Evolutionary conservation across 2,113 vertebrate genomes (phyloP).

Genomic region (Elgaria multicarinata): DNA sequence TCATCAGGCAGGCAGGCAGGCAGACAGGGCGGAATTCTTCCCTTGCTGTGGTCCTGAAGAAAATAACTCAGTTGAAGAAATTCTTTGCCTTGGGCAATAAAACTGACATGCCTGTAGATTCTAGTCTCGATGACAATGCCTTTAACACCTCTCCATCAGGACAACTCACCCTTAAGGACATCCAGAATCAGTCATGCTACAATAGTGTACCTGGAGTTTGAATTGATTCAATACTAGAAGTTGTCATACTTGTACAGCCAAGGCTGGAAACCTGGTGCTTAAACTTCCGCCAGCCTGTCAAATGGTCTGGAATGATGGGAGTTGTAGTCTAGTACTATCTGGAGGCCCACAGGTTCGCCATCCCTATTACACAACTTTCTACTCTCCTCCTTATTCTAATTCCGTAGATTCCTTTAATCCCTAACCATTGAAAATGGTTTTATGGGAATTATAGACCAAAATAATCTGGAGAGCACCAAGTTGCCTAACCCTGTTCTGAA

Average conservation of each 20-base stretch:
- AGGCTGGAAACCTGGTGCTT: neutral
- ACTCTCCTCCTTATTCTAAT: neutral
- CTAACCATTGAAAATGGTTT: no score
- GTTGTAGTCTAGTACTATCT: neutral
- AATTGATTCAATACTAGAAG: neutral
- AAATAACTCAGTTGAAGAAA: neutral
- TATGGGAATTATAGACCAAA: no score
- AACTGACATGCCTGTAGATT: constrained; percentile 13
- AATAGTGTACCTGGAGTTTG: neutral
- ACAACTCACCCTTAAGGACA: neutral
- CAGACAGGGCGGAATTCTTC: neutral
- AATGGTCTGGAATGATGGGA: neutral
- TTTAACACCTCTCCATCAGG: neutral
- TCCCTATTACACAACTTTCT: neutral
- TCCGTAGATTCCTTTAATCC: neutral
- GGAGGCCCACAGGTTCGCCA: neutral
- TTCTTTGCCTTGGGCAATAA: neutral
- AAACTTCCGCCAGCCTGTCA: neutral
- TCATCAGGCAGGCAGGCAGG: neutral
- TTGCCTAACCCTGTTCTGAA: neutral
- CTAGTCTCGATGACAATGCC: neutral
- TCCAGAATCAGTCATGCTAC: neutral
- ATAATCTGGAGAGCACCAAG: no score
- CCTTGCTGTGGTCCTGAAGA: neutral
- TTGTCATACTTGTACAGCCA: neutral